Evolutionary conservation across 2,113 vertebrate genomes (phyloP), one percentile per base, ranked within the genome.

Genomic region (Gnathonemus echidnorhynchus): DNA sequence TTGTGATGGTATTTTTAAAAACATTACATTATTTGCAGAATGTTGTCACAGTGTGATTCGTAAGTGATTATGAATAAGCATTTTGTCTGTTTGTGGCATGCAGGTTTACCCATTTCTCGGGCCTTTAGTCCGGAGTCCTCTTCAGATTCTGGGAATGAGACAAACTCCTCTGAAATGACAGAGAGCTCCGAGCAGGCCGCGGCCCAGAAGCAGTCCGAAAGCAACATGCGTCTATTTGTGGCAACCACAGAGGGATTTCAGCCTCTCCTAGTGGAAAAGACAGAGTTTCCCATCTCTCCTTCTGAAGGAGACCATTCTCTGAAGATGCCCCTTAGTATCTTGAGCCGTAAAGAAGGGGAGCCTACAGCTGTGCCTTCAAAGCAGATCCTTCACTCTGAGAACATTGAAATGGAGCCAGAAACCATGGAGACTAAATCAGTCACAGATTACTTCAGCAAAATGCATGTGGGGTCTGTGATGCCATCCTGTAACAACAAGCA

Each of bases 151-250:
- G 98, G 98, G 94, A 99, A 99, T 94, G 98, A 99, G 94, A 99
- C 98, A 92, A 99, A 99, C 95, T 99, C 98, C 90, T 99, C 98
- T 50, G 98, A 99, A 97, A 99, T 99, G 98, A 99, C 98, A 58
- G 98, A 99, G 95, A 98, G 96, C 94, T 99, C 98, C 58, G 98
- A 99, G 95, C 93, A 98, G 95, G 97, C 97, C 1, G 93, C 97
- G 0, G 98, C 98, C 90, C 98, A 99, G 94, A 98, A 98, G 94
- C 97, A 97, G 93, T 97, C 96, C 0, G 98, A 99, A 92, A 97
- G 95, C 93, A 95, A 97, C 91, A 95, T 97, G 92, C 97, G 97
- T 93, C 95, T 98, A 95, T 97, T 99, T 93, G 94, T 97, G 91
- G 95, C 97, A 86, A 95, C 96, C 89, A 95, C 96, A 8, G 98